Base-by-base conservation (phyloP, 2,888 invertebrate species). In the Drosophila nr. perissopoda region DNA sequence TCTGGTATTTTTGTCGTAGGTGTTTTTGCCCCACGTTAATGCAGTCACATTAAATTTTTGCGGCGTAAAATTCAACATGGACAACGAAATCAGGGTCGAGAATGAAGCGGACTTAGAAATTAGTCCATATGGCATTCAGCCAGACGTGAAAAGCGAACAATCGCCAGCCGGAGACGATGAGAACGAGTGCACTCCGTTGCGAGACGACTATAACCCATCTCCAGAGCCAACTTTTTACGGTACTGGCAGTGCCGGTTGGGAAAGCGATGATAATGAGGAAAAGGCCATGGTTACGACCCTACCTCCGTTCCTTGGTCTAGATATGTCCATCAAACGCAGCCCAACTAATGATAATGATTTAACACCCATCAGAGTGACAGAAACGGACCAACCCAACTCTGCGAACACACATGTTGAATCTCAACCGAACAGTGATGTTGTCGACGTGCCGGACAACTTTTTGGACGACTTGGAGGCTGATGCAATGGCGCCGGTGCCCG, bases 221-320 rank as follows among this genome's bases (percentile, higher is more conserved):
- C 10, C 36, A 10, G 58, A 38, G 1, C 27, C 36, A 10, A 18
- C 18, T 13, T 1, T 8, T 29, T 2, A 2, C 4, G 31, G 18
- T 18, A n/a, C 8, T 18, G 27, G 18, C 8, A 38, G 18, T 11
- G n/a, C 31, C 4, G 45, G 33, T 21, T 72, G 72, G 72, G 72
- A 42, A 13, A 72, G 72, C n/a, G 71, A 71, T 45, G 25, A 3
- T 25, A 40, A 63, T 29, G 64, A 58, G 3, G 31, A 57, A 40
- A 10, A 18, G 2, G 1, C 16, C 10, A 8, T n/a, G 25, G 5
- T 38, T 7, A 31, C 48, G 2, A 6, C 52, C 1, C 11, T 29
- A 34, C 36, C 45, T 13, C 31, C 48, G 13, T 38, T 36, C 2
- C 4, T 67, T 4, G 13, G 13, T 2, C 2, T 4, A 4, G 21